phyloP scores from a whole-genome alignment of 2,888 invertebrate species.

The Pammene aurita region DNA sequence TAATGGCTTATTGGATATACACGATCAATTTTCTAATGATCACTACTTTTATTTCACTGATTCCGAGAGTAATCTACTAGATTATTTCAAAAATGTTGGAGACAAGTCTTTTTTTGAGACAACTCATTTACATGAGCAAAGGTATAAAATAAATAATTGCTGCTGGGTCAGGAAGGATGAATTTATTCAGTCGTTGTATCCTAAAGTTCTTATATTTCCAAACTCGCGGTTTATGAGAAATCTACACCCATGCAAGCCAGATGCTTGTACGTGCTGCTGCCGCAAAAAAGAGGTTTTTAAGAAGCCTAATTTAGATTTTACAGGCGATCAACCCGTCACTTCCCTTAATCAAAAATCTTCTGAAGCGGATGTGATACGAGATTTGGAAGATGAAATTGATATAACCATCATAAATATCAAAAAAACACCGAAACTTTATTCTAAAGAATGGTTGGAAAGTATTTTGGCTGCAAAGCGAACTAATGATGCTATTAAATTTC shows the following conservation, averaged over 20 bases:
- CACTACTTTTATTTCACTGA: constrained; percentile 17
- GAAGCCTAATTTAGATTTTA: not conserved
- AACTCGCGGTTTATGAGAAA: constrained; percentile 30
- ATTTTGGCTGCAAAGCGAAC: not conserved
- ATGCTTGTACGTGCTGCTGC: constrained; percentile 32
- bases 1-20: constrained; percentile 18
- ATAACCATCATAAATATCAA: constrained; percentile 22
- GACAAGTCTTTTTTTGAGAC: not conserved
- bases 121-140: not conserved
- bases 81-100: not conserved
- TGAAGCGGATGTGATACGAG: not conserved
- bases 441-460: not conserved
- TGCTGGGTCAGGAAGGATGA: constrained; percentile 33
- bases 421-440: constrained; percentile 1
- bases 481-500: no score
- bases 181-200: constrained; percentile 21
- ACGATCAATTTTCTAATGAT: constrained; percentile 18
- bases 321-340: not conserved
- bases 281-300: constrained; percentile 7
- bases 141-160: constrained; percentile 12
- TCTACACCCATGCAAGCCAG: constrained; percentile 18
- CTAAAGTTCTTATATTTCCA: constrained; percentile 25
- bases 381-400: constrained; percentile 25
- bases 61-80: constrained; percentile 5
- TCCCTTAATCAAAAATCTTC: not conserved